phyloP scores from a whole-genome alignment of 2,888 invertebrate genomes.

The Nebria brevicollis region DNA sequence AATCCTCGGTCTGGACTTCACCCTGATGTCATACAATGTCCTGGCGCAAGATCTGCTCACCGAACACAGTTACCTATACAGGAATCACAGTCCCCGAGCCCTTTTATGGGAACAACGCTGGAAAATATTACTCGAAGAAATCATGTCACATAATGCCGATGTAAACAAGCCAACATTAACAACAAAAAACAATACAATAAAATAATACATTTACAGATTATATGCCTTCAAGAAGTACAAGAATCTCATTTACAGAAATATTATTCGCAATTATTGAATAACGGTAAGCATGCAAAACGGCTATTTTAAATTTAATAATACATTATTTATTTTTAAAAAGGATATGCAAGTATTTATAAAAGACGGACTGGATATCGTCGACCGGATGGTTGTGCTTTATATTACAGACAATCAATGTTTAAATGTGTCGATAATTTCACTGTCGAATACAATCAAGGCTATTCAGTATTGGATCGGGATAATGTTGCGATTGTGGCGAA shows the following conservation, averaged over 20 bases:
- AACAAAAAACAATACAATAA: neutral
- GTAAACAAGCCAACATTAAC: slow-evolving; percentile 59
- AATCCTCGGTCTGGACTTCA: slow-evolving; percentile 66
- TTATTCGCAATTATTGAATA: slow-evolving; percentile 64
- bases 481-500: slow-evolving; percentile 88
- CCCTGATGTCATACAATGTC: slow-evolving; percentile 87
- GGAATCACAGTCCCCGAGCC: slow-evolving; percentile 66
- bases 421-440: slow-evolving; percentile 70
- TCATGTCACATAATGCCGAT: slow-evolving; percentile 69
- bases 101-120: slow-evolving; percentile 79
- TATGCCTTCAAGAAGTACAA: slow-evolving; percentile 94
- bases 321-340: slow-evolving; percentile 58
- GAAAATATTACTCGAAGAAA: slow-evolving; percentile 67
- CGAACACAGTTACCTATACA: slow-evolving; percentile 79
- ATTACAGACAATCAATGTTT: slow-evolving; percentile 77
- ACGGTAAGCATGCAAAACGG: slow-evolving; percentile 46
- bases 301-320: neutral
- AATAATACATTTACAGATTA: slow-evolving; percentile 68
- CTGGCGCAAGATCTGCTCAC: slow-evolving; percentile 84
- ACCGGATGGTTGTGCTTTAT: slow-evolving; percentile 91
- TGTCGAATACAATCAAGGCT: slow-evolving; percentile 77
- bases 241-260: slow-evolving; percentile 74
- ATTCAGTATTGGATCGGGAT: slow-evolving; percentile 80
- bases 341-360: slow-evolving; percentile 82
- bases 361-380: slow-evolving; percentile 79